Conservation (phyloP, 1,140 invertebrate genomes). For the Magallana angulata region DNA sequence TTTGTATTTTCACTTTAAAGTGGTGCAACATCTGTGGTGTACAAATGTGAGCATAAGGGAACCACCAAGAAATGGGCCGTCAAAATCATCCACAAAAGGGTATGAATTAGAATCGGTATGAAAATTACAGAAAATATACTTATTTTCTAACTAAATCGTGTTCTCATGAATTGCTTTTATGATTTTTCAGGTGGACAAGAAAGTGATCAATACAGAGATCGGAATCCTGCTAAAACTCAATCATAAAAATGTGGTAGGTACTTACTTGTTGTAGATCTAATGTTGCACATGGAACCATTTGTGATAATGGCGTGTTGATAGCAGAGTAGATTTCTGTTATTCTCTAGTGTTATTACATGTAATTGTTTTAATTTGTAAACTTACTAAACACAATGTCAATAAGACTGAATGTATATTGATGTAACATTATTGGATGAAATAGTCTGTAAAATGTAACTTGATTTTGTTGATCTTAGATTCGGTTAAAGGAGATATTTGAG, state of each 20-base stretch:
- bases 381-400: not conserved
- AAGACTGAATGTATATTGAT: not conserved
- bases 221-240: conserved; percentile 70
- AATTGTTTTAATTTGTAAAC: not conserved
- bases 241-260: conserved; percentile 75
- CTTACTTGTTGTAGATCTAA: not conserved
- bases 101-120: conserved; percentile 38
- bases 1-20: conserved; percentile 58
- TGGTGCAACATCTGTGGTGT: conserved; percentile 72
- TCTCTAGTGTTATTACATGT: not conserved
- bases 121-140: too few species aligned
- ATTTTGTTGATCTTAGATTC: conserved; percentile 13
- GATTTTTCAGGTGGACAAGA: conserved; percentile 70
- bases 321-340: too few species aligned
- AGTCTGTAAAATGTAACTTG: too few species aligned
- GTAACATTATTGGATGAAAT: too few species aligned
- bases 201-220: conserved; percentile 73
- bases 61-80: conserved; percentile 71
- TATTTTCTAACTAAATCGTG: too few species aligned
- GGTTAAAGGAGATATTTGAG: conserved; percentile 79
- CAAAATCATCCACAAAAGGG: conserved; percentile 76
- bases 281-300: too few species aligned
- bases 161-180: not conserved
- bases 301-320: too few species aligned
- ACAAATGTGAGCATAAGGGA: conserved; percentile 70